Conservation (phyloP, 2,797 vertebrate genomes). For the Helostoma temminkii region DNA sequence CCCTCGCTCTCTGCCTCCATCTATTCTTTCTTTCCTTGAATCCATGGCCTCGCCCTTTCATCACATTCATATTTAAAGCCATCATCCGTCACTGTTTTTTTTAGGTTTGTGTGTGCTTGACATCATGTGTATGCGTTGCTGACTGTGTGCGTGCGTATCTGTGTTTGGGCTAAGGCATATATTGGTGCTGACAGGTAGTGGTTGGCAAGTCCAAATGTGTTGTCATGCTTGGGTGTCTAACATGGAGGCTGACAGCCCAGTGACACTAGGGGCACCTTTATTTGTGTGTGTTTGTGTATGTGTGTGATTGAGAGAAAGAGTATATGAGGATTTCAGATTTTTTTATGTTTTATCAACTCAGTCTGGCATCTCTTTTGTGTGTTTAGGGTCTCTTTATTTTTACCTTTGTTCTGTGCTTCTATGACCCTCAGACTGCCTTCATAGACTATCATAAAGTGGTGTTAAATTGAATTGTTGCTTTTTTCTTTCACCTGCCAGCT, state of each 20-base stretch:
- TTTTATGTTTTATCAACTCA: slow-evolving; percentile 27
- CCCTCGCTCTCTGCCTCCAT: slow-evolving; percentile 24
- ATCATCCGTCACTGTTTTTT: slow-evolving; percentile 17
- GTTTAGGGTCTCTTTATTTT: slow-evolving; percentile 12
- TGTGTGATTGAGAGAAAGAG: too few species aligned
- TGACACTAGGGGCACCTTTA: slow-evolving; percentile 39
- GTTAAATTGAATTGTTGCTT: slow-evolving; percentile 25
- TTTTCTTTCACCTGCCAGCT: slow-evolving; percentile 32
- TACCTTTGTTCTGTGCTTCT: neutral
- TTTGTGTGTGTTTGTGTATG: slow-evolving; percentile 9
- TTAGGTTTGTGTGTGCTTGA: neutral
- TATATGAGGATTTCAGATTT: slow-evolving; percentile 25
- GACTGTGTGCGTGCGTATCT: neutral
- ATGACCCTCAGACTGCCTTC: slow-evolving; percentile 33
- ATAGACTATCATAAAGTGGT: slow-evolving; percentile 15
- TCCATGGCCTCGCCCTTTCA: slow-evolving; percentile 53
- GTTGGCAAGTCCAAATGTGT: slow-evolving; percentile 58
- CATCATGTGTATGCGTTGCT: neutral
- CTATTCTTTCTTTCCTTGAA: slow-evolving; percentile 24
- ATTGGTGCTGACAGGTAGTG: slow-evolving; percentile 61
- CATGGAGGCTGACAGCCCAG: slow-evolving; percentile 39
- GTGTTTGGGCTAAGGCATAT: slow-evolving; percentile 26
- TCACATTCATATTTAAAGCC: slow-evolving; percentile 66
- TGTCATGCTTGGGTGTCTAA: slow-evolving; percentile 48
- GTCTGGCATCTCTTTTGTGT: slow-evolving; percentile 35